These are phyloP conservation scores for Eupithecia dodoneata DNA, from an alignment of 2,888 invertebrate genomes.

Conservation along the genomic window DNA sequence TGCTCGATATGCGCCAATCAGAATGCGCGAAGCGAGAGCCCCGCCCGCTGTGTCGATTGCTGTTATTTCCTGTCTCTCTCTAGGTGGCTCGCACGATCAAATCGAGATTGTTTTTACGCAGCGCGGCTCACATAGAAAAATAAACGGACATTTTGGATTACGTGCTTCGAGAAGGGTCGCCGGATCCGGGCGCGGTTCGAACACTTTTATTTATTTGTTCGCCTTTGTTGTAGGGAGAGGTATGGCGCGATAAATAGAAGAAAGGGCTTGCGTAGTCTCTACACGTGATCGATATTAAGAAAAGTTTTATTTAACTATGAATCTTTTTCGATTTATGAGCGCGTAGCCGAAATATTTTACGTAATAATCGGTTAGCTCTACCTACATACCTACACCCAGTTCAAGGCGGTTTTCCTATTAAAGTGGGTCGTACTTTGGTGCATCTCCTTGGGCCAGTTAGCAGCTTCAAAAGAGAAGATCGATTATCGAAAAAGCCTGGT, in stretches of 20 bases:
- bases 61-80: slow-evolving; percentile 66
- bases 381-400: neutral
- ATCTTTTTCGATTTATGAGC: slow-evolving; percentile 36
- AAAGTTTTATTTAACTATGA: slow-evolving; percentile 53
- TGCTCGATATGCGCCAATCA: slow-evolving; percentile 66
- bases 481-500: too few species aligned
- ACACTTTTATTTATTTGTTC: slow-evolving; percentile 76
- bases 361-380: neutral
- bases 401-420: neutral
- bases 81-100: slow-evolving; percentile 64
- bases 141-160: slow-evolving; percentile 83
- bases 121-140: slow-evolving; percentile 76
- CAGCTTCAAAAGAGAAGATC: too few species aligned
- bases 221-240: slow-evolving; percentile 73
- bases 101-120: slow-evolving; percentile 73
- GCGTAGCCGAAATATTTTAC: neutral
- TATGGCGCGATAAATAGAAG: slow-evolving; percentile 77
- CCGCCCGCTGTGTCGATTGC: slow-evolving; percentile 63
- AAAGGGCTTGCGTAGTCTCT: slow-evolving; percentile 66
- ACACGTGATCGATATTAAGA: slow-evolving; percentile 45
- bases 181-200: slow-evolving; percentile 72
- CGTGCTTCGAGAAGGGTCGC: slow-evolving; percentile 73
- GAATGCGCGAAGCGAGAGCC: slow-evolving; percentile 62
- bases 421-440: too few species aligned
- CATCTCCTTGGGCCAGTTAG: too few species aligned